Evolutionary conservation across 2,888 invertebrate species (phyloP).

Genomic region (Drosophila emarginata): DNA sequence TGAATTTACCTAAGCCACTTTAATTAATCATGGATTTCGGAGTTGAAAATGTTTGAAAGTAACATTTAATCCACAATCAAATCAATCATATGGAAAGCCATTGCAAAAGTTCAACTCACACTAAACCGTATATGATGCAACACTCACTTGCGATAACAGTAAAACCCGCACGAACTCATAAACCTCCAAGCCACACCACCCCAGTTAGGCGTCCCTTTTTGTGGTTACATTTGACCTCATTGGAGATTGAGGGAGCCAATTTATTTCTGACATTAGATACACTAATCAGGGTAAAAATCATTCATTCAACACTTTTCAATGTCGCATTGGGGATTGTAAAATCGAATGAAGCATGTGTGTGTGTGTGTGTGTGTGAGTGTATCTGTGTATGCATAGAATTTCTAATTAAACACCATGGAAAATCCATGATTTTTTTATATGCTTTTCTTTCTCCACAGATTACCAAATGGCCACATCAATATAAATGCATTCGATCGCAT

Average conservation of each 20-base stretch:
- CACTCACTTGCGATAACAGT: constrained; percentile 23
- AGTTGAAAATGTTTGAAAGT: neutral
- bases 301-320: constrained; percentile 34
- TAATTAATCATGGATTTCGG: neutral
- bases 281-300: constrained; percentile 30
- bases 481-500: constrained; percentile 84
- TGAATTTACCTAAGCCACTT: neutral
- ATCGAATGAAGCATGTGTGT: constrained; percentile 45
- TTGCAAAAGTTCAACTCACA: constrained; percentile 3
- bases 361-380: neutral
- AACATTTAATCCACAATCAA: constrained; percentile 9
- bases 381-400: constrained; percentile 23
- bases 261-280: constrained; percentile 20
- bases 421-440: constrained; percentile 1
- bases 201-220: constrained; percentile 9
- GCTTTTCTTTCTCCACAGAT: constrained; percentile 81
- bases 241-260: constrained; percentile 21
- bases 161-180: constrained; percentile 24
- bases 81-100: constrained; percentile 9
- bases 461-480: constrained; percentile 93
- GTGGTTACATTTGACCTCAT: constrained; percentile 49
- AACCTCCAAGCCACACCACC: constrained; percentile 23
- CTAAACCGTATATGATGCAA: neutral
- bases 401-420: constrained; percentile 54
- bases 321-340: constrained; percentile 27